Conservation (phyloP, 2,113 vertebrate species). For the Regulus satrapa region DNA sequence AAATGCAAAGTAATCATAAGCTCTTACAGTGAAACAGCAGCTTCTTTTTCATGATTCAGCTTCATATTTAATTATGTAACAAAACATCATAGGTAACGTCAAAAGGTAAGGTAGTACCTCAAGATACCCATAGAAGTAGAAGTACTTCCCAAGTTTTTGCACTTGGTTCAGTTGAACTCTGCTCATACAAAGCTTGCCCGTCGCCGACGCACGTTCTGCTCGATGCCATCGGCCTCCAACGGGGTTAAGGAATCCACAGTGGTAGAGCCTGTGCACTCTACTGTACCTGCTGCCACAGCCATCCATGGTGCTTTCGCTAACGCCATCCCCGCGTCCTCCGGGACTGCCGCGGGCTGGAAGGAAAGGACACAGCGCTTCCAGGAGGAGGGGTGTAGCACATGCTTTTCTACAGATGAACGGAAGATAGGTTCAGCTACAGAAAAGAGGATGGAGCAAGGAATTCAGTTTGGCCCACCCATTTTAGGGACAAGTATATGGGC, state of each 20-base stretch:
- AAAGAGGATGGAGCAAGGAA: neutral
- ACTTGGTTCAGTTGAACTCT: neutral
- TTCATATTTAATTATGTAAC: neutral
- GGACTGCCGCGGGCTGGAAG: rapidly evolving
- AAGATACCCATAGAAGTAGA: neutral
- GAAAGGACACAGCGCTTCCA: rapidly evolving
- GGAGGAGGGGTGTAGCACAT: neutral
- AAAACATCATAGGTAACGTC: neutral
- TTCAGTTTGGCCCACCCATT: neutral
- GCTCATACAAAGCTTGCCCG: neutral
- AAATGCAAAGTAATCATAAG: neutral
- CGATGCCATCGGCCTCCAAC: neutral
- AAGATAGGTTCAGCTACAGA: neutral
- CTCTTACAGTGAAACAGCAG: neutral
- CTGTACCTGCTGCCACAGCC: neutral
- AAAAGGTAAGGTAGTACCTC: neutral
- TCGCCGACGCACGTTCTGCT: neutral
- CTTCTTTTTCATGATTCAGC: constrained; percentile 3
- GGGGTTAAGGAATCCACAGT: neutral
- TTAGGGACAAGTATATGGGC: neutral
- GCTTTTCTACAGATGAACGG: neutral
- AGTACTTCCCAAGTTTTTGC: neutral
- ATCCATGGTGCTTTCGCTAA: neutral
- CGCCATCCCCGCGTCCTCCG: rapidly evolving
- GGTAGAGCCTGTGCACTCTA: neutral